A percentile compares a stretch with the other conserved stretches of the same genome.
Conservation (phyloP, 2,113 vertebrate species). For the Rhabdornis inornatus region DNA sequence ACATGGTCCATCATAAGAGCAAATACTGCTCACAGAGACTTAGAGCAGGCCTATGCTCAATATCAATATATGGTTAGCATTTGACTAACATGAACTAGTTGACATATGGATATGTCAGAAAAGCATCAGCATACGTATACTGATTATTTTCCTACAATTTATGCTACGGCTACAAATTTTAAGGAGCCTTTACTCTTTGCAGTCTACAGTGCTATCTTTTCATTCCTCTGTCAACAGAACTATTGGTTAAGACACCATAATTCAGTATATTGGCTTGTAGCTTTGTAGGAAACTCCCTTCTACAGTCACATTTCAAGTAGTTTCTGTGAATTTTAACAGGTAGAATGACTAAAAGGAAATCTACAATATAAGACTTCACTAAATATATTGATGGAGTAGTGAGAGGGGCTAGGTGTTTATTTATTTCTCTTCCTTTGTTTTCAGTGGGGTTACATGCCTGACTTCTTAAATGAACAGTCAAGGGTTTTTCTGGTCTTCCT, state of each 20-base stretch:
- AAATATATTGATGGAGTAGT: background rate
- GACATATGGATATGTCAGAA: background rate
- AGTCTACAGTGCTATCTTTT: background rate
- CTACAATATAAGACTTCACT: background rate
- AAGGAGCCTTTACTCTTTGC: background rate
- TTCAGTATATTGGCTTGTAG: background rate
- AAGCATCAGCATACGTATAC: background rate
- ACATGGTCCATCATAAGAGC: background rate
- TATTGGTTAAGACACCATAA: background rate
- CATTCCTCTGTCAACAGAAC: background rate
- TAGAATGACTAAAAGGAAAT: background rate
- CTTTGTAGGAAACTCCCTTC: background rate
- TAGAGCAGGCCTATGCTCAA: background rate
- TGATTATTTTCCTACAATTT: background rate
- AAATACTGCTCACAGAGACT: background rate
- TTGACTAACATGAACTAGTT: background rate
- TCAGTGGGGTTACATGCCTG: background rate
- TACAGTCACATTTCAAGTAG: background rate
- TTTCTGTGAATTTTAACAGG: background rate
- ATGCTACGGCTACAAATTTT: background rate
- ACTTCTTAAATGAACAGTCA: background rate
- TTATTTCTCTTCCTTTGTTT: background rate
- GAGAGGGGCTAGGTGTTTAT: background rate
- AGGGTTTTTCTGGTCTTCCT: background rate
- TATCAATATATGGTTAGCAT: background rate